A percentile compares a stretch with the other conserved stretches of the same genome.
phyloP scores from a whole-genome alignment of 2,888 invertebrate species.

The Drosophila mayaguana region DNA sequence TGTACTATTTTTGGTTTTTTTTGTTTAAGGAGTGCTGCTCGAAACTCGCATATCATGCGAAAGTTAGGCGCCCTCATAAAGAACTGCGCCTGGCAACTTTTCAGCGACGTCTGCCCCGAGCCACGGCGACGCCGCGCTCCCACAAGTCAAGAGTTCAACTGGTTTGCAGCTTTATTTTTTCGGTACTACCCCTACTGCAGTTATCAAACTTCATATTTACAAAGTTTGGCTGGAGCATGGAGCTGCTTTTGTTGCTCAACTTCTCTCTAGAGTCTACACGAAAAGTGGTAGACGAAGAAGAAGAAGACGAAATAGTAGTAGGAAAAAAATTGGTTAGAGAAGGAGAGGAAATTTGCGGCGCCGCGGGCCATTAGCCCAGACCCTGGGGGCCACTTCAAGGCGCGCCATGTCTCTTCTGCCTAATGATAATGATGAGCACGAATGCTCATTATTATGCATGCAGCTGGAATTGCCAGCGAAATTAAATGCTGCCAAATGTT shows the following conservation, averaged over 20 bases:
- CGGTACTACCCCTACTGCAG: conserved; percentile 34
- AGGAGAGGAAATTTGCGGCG: conserved; percentile 44
- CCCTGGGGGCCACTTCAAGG: conserved; percentile 72
- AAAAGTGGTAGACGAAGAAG: background rate
- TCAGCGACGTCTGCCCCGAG: conserved; percentile 63
- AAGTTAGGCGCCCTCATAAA: conserved; percentile 58
- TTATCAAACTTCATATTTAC: conserved; percentile 78
- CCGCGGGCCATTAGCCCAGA: conserved; percentile 73
- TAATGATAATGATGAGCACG: conserved; percentile 75
- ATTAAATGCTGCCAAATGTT: conserved; percentile 73
- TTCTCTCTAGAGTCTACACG: conserved; percentile 13
- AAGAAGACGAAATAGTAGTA: conserved; percentile 12
- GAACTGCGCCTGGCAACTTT: conserved; percentile 62
- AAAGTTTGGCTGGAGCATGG: conserved; percentile 47
- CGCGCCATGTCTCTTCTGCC: conserved; percentile 41
- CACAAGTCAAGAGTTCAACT: conserved; percentile 63
- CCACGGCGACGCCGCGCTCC: conserved; percentile 6
- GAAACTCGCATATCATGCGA: conserved; percentile 50
- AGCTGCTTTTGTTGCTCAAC: conserved; percentile 42
- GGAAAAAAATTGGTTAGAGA: conserved; percentile 7
- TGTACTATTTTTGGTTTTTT: conserved; percentile 1
- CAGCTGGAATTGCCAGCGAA: conserved; percentile 48
- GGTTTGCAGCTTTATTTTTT: conserved; percentile 37
- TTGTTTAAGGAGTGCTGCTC: conserved; percentile 22
- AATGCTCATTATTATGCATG: conserved; percentile 73